phyloP scores from a whole-genome alignment of 1,140 invertebrate genomes.

The Venturia canescens region DNA sequence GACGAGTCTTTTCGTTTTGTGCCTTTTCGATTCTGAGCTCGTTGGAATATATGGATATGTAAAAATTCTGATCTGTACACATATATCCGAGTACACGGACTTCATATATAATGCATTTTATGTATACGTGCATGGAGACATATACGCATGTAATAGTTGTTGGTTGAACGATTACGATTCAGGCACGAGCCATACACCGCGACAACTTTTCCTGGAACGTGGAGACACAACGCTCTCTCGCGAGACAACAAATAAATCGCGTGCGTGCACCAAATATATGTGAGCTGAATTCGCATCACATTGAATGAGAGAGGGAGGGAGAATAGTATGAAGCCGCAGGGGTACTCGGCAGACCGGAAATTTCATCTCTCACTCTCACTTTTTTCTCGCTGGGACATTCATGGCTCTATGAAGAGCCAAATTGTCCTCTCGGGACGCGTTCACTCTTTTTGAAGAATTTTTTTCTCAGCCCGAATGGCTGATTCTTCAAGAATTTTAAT shows the following conservation, averaged over 20 bases:
- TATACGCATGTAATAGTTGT: constrained; percentile 18
- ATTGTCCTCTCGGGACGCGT: too few species aligned
- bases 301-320: background rate
- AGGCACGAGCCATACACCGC: constrained; percentile 26
- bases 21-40: background rate
- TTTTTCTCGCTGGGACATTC: constrained; percentile 15
- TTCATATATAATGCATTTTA: background rate
- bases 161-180: constrained; percentile 36
- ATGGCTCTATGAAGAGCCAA: background rate
- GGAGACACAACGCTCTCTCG: constrained; percentile 24
- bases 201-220: constrained; percentile 42
- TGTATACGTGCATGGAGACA: background rate
- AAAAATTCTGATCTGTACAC: background rate
- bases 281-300: constrained; percentile 35
- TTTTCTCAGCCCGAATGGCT: too few species aligned
- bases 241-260: constrained; percentile 21
- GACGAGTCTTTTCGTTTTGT: background rate
- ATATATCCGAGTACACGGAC: background rate
- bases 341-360: constrained; percentile 26
- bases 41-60: too few species aligned
- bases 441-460: background rate
- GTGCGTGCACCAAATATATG: constrained; percentile 31
- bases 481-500: too few species aligned
- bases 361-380: constrained; percentile 20
- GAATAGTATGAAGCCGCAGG: background rate